Base-by-base conservation (phyloP, 2,888 invertebrate genomes). In the Stenoptilia bipunctidactyla region DNA sequence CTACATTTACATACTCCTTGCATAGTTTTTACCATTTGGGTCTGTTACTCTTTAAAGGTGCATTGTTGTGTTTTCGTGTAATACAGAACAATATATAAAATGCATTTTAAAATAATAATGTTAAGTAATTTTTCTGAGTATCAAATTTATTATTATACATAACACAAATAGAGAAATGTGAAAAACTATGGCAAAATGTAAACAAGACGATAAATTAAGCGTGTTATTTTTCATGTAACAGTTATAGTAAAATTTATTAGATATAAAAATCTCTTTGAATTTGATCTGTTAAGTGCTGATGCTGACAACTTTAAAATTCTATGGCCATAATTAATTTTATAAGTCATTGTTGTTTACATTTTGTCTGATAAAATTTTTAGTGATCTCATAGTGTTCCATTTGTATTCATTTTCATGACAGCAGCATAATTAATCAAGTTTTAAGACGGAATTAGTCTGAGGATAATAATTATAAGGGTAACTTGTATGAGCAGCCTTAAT, bases 381-480 rank as follows among this genome's bases (percentile, higher is more conserved):
- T 70, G 73, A 79, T 79, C 77, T 79, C 79, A 70, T 69, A 56
- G 69, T 63, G 61, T 68, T 57, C 66, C 61, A 65, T 73, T 61
- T 61, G 14, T 34, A 54, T 66, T 66, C 43, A 45, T 60, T 61
- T 63, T 61, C 52, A 51, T 58, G 46, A 47, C 51, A 47, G 46
- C 14, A 30, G 30, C 30, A 30, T 30, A 30, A 25, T 25, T 9
- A 6, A 30, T 30, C n/a, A 30, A 30, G 9, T 30, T 30, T 30
- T 30, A n/a, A n/a, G 30, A 20, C 20, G 8, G 8, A 20, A 20
- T n/a, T 20, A 8, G 20, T 20, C 20, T 20, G 20, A 20, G n/a
- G n/a, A 20, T 8, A 20, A 20, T 20, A 20, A 20, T 20, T 20
- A 8, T 8, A 3, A 8, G 20, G 20, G 20, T 20, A 20, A 20